Evolutionary conservation across 2,888 invertebrate species (phyloP).

Genomic region (Rhodophaea formosa): DNA sequence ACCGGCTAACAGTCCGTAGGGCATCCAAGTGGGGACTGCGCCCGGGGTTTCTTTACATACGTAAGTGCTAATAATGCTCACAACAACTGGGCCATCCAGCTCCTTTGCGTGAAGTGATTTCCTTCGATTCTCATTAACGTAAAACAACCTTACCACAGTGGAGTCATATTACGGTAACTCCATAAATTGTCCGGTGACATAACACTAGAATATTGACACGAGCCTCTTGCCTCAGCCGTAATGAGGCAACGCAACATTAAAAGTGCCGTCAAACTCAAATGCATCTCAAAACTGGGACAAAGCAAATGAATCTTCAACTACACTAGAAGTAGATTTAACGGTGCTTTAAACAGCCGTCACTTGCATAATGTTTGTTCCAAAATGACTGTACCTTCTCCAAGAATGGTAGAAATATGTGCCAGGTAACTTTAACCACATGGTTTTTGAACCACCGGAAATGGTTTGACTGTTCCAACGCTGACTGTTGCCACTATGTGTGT

Average conservation of each 20-base stretch:
- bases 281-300: constrained; percentile 47
- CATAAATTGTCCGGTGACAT: neutral
- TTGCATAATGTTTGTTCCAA: constrained; percentile 36
- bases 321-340: constrained; percentile 55
- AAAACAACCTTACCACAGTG: too few species aligned
- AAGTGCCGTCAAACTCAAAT: constrained; percentile 31
- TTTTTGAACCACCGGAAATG: too few species aligned
- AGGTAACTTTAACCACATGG: too few species aligned
- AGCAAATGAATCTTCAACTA: constrained; percentile 48
- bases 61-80: too few species aligned
- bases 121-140: too few species aligned
- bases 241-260: constrained; percentile 34
- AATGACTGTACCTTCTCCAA: constrained; percentile 9
- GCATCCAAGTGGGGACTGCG: too few species aligned
- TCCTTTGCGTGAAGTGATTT: too few species aligned
- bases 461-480: too few species aligned
- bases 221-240: constrained; percentile 30
- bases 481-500: too few species aligned
- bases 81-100: too few species aligned
- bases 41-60: too few species aligned
- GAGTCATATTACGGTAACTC: neutral
- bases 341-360: constrained; percentile 40
- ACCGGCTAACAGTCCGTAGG: too few species aligned
- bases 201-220: constrained; percentile 9
- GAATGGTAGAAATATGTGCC: neutral